Conservation (phyloP, 1,140 invertebrate genomes). For the Mactra quadrangularis region DNA sequence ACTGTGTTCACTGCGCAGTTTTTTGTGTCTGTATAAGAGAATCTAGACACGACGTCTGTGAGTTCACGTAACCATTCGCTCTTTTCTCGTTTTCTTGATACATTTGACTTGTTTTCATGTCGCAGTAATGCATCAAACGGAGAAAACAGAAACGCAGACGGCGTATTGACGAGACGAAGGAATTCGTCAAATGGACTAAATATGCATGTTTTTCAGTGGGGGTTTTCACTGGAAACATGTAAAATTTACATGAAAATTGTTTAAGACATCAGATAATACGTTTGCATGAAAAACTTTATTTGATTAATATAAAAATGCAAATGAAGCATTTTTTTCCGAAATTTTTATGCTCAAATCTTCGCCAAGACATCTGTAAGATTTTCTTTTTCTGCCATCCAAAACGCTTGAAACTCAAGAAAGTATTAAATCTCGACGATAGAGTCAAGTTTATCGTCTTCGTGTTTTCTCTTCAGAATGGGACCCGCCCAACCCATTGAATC, state of each 20-base stretch:
- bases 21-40: constrained; percentile 1
- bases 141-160: too few relatives aligned
- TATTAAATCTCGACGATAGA: constrained; percentile 58
- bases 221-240: too few relatives aligned
- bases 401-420: constrained; percentile 59
- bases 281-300: background rate
- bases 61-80: too few relatives aligned
- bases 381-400: constrained; percentile 23
- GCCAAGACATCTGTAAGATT: constrained; percentile 60
- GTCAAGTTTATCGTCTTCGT: constrained; percentile 56
- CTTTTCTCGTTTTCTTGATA: too few relatives aligned
- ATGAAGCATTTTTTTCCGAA: constrained; percentile 43
- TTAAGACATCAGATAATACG: too few relatives aligned
- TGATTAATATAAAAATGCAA: constrained; percentile 42
- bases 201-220: too few relatives aligned
- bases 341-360: constrained; percentile 42
- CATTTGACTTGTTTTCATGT: too few relatives aligned
- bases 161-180: too few relatives aligned
- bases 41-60: constrained; percentile 39
- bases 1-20: constrained; percentile 25
- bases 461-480: constrained; percentile 33
- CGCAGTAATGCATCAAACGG: too few relatives aligned
- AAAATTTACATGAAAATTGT: too few relatives aligned
- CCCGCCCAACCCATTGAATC: constrained; percentile 50
- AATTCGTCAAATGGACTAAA: too few relatives aligned